A percentile compares a stretch with the other conserved stretches of the same genome.
These are phyloP conservation scores for Stomatorhinus walkeri DNA, from an alignment of 2,797 vertebrate species.

Conservation along the genomic window DNA sequence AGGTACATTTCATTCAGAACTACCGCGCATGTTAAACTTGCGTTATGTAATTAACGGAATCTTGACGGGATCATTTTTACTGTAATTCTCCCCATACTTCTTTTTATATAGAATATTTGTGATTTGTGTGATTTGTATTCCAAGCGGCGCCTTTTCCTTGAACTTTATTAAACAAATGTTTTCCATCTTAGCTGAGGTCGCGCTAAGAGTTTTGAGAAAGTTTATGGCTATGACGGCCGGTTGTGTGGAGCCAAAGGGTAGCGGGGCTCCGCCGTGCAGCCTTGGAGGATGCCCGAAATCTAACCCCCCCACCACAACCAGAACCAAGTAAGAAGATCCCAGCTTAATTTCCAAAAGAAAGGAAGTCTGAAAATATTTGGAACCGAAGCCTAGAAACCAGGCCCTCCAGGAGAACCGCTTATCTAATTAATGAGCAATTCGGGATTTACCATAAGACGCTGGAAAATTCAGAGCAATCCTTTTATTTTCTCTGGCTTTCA, in stretches of 20 bases:
- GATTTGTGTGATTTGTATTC: not conserved
- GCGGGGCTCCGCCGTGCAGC: not conserved
- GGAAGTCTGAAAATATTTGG: not conserved
- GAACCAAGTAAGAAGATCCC: not conserved
- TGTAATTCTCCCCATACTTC: not conserved
- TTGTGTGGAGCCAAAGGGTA: not conserved
- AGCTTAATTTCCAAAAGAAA: not conserved
- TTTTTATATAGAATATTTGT: not conserved
- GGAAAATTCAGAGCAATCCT: not conserved
- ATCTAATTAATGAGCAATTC: not conserved
- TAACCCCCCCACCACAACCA: not conserved
- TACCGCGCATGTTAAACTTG: not conserved
- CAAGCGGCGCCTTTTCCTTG: not conserved
- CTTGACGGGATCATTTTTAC: not conserved
- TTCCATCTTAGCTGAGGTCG: not conserved
- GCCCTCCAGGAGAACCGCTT: not conserved
- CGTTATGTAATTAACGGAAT: not conserved
- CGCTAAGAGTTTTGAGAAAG: not conserved
- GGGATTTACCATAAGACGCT: not conserved
- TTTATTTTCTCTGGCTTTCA: not conserved
- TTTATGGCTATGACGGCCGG: not conserved
- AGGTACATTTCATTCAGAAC: not conserved
- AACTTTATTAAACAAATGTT: not conserved
- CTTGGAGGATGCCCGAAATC: not conserved
- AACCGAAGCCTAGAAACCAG: not conserved